Conservation (phyloP, 2,888 invertebrate species). For the Operophtera brumata region DNA sequence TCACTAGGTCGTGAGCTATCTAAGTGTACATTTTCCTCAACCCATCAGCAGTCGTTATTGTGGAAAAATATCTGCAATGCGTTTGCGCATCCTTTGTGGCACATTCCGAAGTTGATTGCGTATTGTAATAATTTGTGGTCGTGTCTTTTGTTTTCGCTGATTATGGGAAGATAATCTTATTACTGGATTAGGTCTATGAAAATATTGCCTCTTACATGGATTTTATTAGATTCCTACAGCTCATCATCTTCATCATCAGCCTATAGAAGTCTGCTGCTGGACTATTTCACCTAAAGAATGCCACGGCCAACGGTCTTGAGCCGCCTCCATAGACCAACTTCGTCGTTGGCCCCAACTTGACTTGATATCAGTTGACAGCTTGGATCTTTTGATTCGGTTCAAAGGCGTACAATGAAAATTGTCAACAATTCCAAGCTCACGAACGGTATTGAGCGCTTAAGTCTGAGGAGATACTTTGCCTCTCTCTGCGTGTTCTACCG, state of each 20-base stretch:
- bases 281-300: too few relatives aligned
- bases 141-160: slow-evolving; percentile 36
- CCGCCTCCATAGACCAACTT: too few relatives aligned
- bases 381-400: too few relatives aligned
- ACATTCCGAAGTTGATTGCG: slow-evolving; percentile 62
- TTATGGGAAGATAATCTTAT: slow-evolving; percentile 36
- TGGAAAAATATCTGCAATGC: slow-evolving; percentile 36
- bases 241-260: not conserved
- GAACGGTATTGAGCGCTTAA: too few relatives aligned
- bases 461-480: too few relatives aligned
- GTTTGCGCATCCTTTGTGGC: slow-evolving; percentile 57
- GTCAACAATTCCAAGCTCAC: too few relatives aligned
- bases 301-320: too few relatives aligned
- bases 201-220: slow-evolving; percentile 4
- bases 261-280: too few relatives aligned
- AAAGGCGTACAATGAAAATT: too few relatives aligned
- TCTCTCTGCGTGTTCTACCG: too few relatives aligned
- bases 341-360: too few relatives aligned
- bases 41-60: slow-evolving; percentile 40
- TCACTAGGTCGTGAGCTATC: slow-evolving; percentile 47
- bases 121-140: slow-evolving; percentile 58
- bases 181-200: slow-evolving; percentile 17
- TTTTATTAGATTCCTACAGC: not conserved
- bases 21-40: slow-evolving; percentile 61
- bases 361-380: too few relatives aligned